Percentiles rank a stretch among this genome's conserved stretches.
phyloP scores from a whole-genome alignment of 1,140 invertebrate genomes.

The Drosophila ambigua region DNA sequence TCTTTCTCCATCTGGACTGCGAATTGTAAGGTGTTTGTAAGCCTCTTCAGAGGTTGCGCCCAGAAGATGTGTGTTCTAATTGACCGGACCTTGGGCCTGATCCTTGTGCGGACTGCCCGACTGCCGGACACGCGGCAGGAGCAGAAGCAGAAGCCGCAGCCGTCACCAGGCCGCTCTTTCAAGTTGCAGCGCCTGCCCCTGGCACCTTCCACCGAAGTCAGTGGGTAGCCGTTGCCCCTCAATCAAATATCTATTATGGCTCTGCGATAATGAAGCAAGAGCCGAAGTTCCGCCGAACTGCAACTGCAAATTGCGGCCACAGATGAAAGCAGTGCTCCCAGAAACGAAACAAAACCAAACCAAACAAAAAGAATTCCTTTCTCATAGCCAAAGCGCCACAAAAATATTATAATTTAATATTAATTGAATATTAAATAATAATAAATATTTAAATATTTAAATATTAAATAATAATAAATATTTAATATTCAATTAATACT shows the following conservation, averaged over 20 bases:
- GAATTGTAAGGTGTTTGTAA: constrained; percentile 68
- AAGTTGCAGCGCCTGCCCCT: constrained; percentile 34
- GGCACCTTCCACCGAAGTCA: constrained; percentile 61
- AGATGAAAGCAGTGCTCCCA: no score
- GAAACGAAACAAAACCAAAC: no score
- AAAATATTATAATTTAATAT: no score
- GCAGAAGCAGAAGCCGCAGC: constrained; percentile 70
- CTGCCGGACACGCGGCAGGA: constrained; percentile 57
- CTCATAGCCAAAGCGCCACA: not conserved
- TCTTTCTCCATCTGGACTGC: constrained; percentile 5
- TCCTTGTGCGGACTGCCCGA: not conserved
- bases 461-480: no score
- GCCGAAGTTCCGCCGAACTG: not conserved
- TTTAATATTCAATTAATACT: no score
- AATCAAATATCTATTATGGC: constrained; percentile 24
- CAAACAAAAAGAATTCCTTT: no score
- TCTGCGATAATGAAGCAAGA: not conserved
- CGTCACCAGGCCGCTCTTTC: constrained; percentile 59
- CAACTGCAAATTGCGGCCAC: not conserved
- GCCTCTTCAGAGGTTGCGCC: constrained; percentile 78
- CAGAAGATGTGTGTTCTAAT: constrained; percentile 61
- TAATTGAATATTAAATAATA: no score
- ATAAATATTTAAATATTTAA: no score
- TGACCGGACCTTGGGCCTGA: constrained; percentile 25
- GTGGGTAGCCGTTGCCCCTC: constrained; percentile 45